phyloP scores from a whole-genome alignment of 2,888 invertebrate species.

The Trichacis sp. region DNA sequence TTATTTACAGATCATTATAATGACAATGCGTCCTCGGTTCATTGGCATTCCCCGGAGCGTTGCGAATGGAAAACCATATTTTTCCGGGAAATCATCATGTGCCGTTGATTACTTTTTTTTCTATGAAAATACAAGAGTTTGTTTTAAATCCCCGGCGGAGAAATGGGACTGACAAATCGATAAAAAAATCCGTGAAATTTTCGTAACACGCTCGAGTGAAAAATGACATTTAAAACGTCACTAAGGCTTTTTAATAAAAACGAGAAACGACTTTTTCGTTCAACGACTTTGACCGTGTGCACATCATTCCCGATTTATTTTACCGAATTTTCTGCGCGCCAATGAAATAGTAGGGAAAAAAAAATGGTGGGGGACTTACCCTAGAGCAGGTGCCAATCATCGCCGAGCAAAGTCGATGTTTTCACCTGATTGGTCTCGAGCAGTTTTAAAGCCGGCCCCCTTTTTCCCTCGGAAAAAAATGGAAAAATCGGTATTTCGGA shows the following conservation, averaged over 20 bases:
- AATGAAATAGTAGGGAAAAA: too few relatives aligned
- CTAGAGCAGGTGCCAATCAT: constrained; percentile 60
- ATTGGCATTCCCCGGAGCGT: not conserved
- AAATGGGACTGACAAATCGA: not conserved
- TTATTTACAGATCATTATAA: constrained; percentile 2
- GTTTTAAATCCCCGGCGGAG: not conserved
- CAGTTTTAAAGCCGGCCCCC: constrained; percentile 43
- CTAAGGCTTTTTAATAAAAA: too few relatives aligned
- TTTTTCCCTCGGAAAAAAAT: too few relatives aligned
- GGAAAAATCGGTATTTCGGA: too few relatives aligned
- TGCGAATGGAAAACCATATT: not conserved
- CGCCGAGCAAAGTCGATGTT: constrained; percentile 55
- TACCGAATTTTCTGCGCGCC: not conserved
- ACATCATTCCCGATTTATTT: not conserved
- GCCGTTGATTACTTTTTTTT: not conserved
- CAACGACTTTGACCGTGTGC: too few relatives aligned
- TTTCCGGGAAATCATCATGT: not conserved
- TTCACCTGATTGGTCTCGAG: constrained; percentile 60
- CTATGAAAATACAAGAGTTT: not conserved
- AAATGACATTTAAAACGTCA: too few relatives aligned
- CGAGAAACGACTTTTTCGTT: too few relatives aligned
- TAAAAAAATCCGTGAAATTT: not conserved
- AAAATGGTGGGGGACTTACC: too few relatives aligned
- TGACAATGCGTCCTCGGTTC: too few relatives aligned
- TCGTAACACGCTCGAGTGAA: too few relatives aligned